These are phyloP conservation scores for Colinus virginianus DNA, from an alignment of 2,113 vertebrate genomes.

Conservation along the genomic window DNA sequence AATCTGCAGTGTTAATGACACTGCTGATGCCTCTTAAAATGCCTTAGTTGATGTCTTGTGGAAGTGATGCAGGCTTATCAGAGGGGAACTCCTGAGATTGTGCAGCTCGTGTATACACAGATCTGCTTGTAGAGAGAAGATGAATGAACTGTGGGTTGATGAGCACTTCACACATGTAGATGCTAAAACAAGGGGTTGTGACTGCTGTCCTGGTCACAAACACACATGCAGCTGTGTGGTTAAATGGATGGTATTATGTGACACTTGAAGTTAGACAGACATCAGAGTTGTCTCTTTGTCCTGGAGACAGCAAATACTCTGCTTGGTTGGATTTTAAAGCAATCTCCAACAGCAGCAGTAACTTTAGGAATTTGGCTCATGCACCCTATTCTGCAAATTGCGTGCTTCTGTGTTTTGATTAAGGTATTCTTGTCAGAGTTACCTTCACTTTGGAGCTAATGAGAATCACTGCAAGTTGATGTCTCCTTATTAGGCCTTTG, in stretches of 20 bases:
- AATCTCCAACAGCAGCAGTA: background rate
- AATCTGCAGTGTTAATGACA: background rate
- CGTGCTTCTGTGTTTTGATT: background rate
- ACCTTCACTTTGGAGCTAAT: background rate
- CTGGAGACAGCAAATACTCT: background rate
- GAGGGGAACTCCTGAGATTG: background rate
- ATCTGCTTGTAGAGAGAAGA: background rate
- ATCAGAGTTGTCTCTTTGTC: background rate
- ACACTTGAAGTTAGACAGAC: fast-evolving
- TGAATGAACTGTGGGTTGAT: background rate
- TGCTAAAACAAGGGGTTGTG: background rate
- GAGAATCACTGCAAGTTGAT: background rate
- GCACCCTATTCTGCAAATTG: background rate
- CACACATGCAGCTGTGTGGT: background rate
- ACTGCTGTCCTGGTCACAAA: background rate
- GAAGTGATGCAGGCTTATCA: background rate
- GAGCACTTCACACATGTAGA: background rate
- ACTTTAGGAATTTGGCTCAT: background rate
- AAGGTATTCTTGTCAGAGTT: background rate
- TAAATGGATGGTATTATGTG: background rate
- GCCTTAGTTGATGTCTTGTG: background rate
- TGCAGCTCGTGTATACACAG: background rate
- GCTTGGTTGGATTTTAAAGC: background rate
- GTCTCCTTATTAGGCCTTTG: background rate
- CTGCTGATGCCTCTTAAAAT: background rate